phyloP scores from a whole-genome alignment of 2,888 invertebrate species.

The Drosophila prostipennis region DNA sequence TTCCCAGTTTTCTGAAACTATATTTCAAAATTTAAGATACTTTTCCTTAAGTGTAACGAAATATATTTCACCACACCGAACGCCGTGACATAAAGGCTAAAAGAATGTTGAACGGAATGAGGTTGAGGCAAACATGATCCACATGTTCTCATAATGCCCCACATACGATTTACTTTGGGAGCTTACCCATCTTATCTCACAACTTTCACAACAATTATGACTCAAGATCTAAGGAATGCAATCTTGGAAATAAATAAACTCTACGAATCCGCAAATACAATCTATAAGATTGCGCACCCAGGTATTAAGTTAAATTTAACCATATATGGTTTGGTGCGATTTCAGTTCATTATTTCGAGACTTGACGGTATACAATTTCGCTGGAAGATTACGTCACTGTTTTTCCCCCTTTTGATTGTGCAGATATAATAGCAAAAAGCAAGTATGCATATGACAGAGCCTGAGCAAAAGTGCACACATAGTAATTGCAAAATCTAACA shows the following conservation, averaged over 20 bases:
- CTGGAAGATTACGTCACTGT: constrained; percentile 20
- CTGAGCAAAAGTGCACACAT: constrained; percentile 30
- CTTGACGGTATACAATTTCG: constrained; percentile 22
- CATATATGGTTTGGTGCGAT: constrained; percentile 18
- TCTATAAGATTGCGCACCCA: constrained; percentile 18
- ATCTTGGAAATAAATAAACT: constrained; percentile 2
- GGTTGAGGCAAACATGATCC: constrained; percentile 33
- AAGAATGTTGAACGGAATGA: constrained; percentile 24
- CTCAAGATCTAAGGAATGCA: constrained; percentile 11
- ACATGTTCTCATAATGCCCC: constrained; percentile 20
- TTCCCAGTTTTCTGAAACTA: no score
- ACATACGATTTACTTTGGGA: constrained; percentile 8
- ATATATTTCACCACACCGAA: neutral
- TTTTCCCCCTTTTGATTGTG: constrained; percentile 19
- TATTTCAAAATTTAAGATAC: neutral
- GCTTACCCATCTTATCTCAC: constrained; percentile 15
- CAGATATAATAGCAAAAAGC: constrained; percentile 9
- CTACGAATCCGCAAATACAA: constrained; percentile 3
- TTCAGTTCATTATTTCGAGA: constrained; percentile 32
- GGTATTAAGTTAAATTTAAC: constrained; percentile 3
- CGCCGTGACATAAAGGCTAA: constrained; percentile 25
- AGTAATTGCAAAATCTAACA: constrained; percentile 64
- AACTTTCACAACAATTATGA: constrained; percentile 19
- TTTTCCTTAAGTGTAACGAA: constrained; percentile 6
- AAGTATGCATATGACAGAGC: constrained; percentile 23